Evolutionary conservation across 2,113 vertebrate genomes (phyloP).

Genomic region (Apus apus): DNA sequence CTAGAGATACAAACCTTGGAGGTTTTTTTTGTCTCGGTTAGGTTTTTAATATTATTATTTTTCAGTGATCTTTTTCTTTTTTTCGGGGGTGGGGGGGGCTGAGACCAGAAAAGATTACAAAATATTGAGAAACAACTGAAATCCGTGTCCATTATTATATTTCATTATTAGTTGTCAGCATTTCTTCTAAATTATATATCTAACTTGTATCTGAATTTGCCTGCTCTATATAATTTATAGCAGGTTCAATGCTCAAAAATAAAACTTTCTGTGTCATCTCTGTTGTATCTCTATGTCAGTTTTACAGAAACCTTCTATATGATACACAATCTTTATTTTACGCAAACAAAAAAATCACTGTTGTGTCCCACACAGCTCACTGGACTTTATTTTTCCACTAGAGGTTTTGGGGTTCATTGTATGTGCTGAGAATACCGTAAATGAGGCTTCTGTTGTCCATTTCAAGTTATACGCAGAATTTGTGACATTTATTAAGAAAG

Average conservation of each 20-base stretch:
- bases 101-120: not conserved
- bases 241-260: not conserved
- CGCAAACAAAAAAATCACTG: not conserved
- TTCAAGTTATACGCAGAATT: not conserved
- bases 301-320: not conserved
- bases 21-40: fast-evolving
- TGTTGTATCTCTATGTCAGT: not conserved
- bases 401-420: not conserved
- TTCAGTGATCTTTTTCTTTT: not conserved
- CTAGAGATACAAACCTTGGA: not conserved
- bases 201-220: not conserved
- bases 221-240: not conserved
- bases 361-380: not conserved
- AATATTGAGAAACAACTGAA: not conserved
- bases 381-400: not conserved
- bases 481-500: not conserved
- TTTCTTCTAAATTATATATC: not conserved
- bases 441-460: not conserved
- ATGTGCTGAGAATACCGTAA: not conserved
- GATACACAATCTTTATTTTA: not conserved
- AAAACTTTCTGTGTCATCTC: not conserved
- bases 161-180: not conserved
- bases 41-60: not conserved
- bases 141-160: not conserved
- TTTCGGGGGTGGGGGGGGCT: too few species aligned